These are phyloP conservation scores for Protodeltote pygarga DNA, from an alignment of 2,888 invertebrate species.

Conservation along the genomic window DNA sequence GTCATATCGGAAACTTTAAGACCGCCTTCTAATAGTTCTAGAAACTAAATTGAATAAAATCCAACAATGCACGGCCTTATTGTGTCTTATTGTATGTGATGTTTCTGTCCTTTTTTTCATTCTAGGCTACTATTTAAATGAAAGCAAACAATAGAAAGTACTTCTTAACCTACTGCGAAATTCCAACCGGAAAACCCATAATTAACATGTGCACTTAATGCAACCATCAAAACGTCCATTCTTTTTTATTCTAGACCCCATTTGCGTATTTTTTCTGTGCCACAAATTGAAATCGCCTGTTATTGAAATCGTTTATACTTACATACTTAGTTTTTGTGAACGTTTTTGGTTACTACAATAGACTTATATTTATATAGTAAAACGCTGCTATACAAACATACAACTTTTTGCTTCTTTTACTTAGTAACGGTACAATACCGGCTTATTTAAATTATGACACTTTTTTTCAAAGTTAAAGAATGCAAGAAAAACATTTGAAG, in stretches of 20 bases:
- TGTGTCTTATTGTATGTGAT: too few species aligned
- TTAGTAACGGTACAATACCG: constrained; percentile 26
- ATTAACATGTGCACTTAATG: constrained; percentile 13
- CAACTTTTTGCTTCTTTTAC: constrained; percentile 17
- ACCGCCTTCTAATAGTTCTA: too few species aligned
- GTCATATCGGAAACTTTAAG: too few species aligned
- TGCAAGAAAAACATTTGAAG: constrained; percentile 13
- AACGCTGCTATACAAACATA: constrained; percentile 8
- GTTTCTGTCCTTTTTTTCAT: too few species aligned
- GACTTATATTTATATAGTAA: constrained; percentile 33
- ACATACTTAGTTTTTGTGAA: constrained; percentile 34
- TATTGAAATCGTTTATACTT: background rate
- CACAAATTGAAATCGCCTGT: constrained; percentile 27
- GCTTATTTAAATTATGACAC: constrained; percentile 12
- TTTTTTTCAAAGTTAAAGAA: constrained; percentile 25
- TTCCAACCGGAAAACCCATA: constrained; percentile 17
- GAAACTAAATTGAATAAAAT: too few species aligned
- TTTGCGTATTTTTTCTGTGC: constrained; percentile 1
- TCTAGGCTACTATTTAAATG: too few species aligned
- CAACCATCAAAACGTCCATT: background rate
- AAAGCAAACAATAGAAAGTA: background rate
- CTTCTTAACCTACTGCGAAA: constrained; percentile 3
- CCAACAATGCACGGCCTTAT: too few species aligned
- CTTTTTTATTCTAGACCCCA: constrained; percentile 2
- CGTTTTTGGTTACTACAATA: constrained; percentile 18